Conservation (phyloP, 1,140 invertebrate genomes). For the Ostrea denselamellosa region DNA sequence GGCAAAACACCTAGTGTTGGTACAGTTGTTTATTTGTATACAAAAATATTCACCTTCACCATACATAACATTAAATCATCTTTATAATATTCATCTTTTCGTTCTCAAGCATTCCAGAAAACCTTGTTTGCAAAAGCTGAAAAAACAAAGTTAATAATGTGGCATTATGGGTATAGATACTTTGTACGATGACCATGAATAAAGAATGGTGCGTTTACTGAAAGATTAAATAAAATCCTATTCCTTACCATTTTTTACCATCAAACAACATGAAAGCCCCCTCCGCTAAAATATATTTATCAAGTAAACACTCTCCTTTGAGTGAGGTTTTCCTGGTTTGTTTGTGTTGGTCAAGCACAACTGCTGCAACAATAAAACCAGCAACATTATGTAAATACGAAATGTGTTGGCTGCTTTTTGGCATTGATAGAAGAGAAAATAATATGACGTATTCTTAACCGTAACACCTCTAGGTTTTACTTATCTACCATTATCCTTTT, state of each 20-base stretch:
- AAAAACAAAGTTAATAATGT: neutral
- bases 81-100: neutral
- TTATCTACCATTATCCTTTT: conserved; percentile 41
- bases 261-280: conserved; percentile 18
- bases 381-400: neutral
- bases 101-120: conserved; percentile 23
- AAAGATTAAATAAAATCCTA: neutral
- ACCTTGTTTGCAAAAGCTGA: conserved; percentile 20
- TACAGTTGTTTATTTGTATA: too few relatives aligned
- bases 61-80: too few relatives aligned
- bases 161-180: neutral
- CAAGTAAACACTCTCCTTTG: neutral
- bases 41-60: too few relatives aligned
- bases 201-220: neutral
- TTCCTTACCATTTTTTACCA: conserved; percentile 28
- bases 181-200: neutral
- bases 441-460: neutral
- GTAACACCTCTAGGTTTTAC: neutral
- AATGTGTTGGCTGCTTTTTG: neutral
- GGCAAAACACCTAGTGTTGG: too few relatives aligned
- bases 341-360: neutral
- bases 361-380: neutral
- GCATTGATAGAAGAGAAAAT: neutral
- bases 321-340: neutral
- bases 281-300: conserved; percentile 28